Evolutionary conservation across 1,140 invertebrate genomes (phyloP), one percentile per base, ranked within the genome.

Genomic region (honey bee (Apis mellifera)): DNA sequence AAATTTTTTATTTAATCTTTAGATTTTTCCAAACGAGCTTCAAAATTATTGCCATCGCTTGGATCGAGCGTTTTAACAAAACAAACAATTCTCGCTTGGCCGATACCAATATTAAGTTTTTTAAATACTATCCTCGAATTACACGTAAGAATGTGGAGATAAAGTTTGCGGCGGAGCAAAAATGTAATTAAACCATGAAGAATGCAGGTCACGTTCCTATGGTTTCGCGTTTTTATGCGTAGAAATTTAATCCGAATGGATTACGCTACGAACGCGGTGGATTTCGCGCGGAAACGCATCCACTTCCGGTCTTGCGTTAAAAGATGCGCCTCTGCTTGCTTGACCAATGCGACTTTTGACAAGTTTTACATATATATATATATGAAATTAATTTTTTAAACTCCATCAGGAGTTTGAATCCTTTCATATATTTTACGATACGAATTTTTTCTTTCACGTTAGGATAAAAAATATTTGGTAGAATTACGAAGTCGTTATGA

Each of bases 141-240:
- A 8, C 13, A 2, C 48, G 8, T 69, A 69, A 69, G 48, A 72
- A 57, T 26, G 54, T 72, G 32, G 4, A 72, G 55, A 72, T 72
- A 57, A 72, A 54, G 70, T 57, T 42, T 42, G 70, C 54, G 23
- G 21, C 3, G 9, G 26, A 13, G 23, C 19, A 57, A 42, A 54
- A 72, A 72, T 72, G 70, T 72, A 72, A 72, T 72, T 72, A 72
- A 19, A 57, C 54, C 26, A n/a, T n/a, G 54, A 42, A 72, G 70
- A 72, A 57, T 23, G 70, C 26, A 26, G 9, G 26, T 57, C 32
- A 21, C 52, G 26, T 72, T 72, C 32, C 26, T 52, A 57, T 19
- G 54, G 54, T 72, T 57, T 72, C 54, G 26, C 32, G 70, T 72
- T 72, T 72, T 72, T 72, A 72, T 54, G 52, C 52, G 71, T 23